phyloP scores from a whole-genome alignment of 2,888 invertebrate genomes.

The Crossocerus cetratus region DNA sequence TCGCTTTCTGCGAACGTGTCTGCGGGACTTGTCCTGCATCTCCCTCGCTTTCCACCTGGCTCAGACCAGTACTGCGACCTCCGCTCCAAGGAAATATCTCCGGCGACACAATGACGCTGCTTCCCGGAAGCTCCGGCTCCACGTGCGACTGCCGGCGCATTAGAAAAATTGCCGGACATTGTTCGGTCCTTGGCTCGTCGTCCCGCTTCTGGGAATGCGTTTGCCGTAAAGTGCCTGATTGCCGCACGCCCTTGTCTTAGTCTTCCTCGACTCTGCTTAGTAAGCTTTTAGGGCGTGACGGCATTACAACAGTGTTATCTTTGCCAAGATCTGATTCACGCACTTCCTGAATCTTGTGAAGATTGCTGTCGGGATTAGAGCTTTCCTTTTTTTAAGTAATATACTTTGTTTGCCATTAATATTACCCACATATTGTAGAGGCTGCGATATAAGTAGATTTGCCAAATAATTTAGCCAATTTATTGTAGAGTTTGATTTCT shows the following conservation, averaged over 20 bases:
- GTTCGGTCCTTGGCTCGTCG: conserved; percentile 58
- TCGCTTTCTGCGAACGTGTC: too few relatives aligned
- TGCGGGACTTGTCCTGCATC: conserved; percentile 7
- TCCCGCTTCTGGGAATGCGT: conserved; percentile 63
- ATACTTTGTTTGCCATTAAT: neutral
- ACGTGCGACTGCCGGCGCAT: conserved; percentile 57
- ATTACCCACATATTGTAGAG: too few relatives aligned
- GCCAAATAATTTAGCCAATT: too few relatives aligned
- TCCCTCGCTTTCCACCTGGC: conserved; percentile 54
- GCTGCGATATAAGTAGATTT: too few relatives aligned
- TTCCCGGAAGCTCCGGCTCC: conserved; percentile 59
- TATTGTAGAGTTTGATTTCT: too few relatives aligned
- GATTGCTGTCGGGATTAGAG: neutral
- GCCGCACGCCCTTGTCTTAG: conserved; percentile 32
- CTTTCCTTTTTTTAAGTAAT: neutral
- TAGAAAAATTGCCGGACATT: conserved; percentile 64
- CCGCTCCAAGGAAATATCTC: conserved; percentile 52
- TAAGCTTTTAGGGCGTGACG: neutral
- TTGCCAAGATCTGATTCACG: neutral
- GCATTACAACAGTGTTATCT: neutral
- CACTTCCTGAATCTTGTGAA: neutral
- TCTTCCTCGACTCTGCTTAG: neutral
- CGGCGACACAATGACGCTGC: conserved; percentile 58
- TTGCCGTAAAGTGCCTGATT: conserved; percentile 63
- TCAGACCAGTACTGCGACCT: conserved; percentile 6